Evolutionary conservation across 2,888 invertebrate genomes (phyloP).

Genomic region (Yponomeuta cagnagella): DNA sequence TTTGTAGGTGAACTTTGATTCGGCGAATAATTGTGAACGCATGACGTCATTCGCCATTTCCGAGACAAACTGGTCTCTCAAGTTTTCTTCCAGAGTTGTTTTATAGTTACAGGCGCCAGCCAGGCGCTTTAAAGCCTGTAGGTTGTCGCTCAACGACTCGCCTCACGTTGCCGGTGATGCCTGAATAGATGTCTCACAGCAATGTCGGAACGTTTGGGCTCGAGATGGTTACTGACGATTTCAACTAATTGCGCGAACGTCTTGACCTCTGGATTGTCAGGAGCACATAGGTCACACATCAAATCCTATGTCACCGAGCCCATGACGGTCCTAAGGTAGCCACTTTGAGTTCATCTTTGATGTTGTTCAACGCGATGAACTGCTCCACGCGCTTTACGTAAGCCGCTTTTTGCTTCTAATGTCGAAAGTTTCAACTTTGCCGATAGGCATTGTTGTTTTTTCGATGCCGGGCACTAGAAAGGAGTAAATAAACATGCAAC

Average conservation of each 20-base stretch:
- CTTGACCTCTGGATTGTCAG: slow-evolving; percentile 13
- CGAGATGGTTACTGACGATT: slow-evolving; percentile 9
- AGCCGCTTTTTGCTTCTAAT: not conserved
- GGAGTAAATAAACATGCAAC: not conserved
- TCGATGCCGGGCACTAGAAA: not conserved
- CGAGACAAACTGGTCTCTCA: slow-evolving; percentile 17
- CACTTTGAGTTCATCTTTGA: not conserved
- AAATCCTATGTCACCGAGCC: slow-evolving; percentile 14
- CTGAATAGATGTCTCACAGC: slow-evolving; percentile 16
- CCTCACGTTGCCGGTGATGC: slow-evolving; percentile 14
- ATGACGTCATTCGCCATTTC: slow-evolving; percentile 15
- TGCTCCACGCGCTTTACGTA: slow-evolving; percentile 1
- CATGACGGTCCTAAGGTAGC: slow-evolving; percentile 6
- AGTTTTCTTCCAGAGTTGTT: slow-evolving; percentile 9
- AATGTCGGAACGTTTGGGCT: slow-evolving; percentile 15
- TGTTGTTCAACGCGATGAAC: not conserved
- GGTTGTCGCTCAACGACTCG: slow-evolving; percentile 13
- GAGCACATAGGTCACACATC: slow-evolving; percentile 17
- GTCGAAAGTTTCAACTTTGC: slow-evolving; percentile 2
- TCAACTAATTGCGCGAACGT: slow-evolving; percentile 12
- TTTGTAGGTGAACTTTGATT: slow-evolving; percentile 17
- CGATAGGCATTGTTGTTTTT: slow-evolving; percentile 12
- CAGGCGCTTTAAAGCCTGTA: slow-evolving; percentile 12
- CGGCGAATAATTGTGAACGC: slow-evolving; percentile 17
- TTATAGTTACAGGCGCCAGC: slow-evolving; percentile 18